Conservation (phyloP, 2,797 vertebrate species). For the Paramormyrops hopkinsi region DNA sequence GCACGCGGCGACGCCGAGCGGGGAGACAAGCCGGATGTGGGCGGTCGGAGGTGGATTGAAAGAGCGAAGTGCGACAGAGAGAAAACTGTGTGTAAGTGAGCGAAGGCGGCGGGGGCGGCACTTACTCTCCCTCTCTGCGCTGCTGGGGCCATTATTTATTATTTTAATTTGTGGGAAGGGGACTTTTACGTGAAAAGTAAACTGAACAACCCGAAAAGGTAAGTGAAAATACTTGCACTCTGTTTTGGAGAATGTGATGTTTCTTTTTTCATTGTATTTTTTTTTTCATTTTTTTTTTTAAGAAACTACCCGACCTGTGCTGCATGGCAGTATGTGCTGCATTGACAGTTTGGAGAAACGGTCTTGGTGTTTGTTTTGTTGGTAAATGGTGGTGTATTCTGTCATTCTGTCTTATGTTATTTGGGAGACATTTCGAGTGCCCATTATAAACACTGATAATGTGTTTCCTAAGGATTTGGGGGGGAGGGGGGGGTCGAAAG, state of each 20-base stretch:
- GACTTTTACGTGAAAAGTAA: constrained; percentile 50
- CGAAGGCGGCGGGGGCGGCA: constrained; percentile 36
- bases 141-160: constrained; percentile 42
- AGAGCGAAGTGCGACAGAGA: constrained; percentile 10
- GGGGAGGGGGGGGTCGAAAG: background rate
- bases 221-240: constrained; percentile 25
- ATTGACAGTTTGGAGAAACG: background rate
- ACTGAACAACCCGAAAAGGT: constrained; percentile 49
- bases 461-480: background rate
- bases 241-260: background rate
- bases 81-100: constrained; percentile 46
- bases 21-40: constrained; percentile 55
- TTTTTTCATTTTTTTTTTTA: background rate
- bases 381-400: background rate
- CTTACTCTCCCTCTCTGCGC: constrained; percentile 33
- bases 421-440: background rate
- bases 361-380: background rate
- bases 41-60: constrained; percentile 42
- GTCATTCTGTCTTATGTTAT: background rate
- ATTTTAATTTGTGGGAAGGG: background rate
- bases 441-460: background rate
- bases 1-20: background rate
- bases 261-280: background rate
- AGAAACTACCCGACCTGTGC: background rate
- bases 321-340: background rate